phyloP scores from a whole-genome alignment of 2,113 vertebrate species.

The Poeciliopsis turrubarensis region DNA sequence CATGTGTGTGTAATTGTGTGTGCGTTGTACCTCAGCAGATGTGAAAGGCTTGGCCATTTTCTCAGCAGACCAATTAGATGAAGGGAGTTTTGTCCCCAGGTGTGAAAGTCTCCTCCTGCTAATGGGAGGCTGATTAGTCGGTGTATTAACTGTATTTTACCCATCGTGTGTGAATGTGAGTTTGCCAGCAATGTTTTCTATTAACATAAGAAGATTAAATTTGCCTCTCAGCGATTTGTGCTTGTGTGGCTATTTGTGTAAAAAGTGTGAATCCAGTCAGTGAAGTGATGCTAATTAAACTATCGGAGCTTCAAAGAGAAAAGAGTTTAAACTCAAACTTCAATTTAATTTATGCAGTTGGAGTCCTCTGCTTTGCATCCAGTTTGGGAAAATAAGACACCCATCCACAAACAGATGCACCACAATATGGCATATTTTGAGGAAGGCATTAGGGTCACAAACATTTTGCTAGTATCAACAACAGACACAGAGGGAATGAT shows the following conservation, averaged over 20 bases:
- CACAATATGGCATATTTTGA: not conserved
- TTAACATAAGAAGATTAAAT: conserved; percentile 30
- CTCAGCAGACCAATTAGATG: conserved; percentile 79
- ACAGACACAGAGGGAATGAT: conserved; percentile 18
- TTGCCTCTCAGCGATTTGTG: conserved; percentile 28
- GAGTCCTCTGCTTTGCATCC: conserved; percentile 44
- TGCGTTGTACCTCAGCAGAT: conserved; percentile 59
- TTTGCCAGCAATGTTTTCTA: conserved; percentile 1
- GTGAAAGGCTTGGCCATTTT: conserved; percentile 73
- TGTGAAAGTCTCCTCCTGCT: conserved; percentile 63
- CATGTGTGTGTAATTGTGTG: conserved; percentile 24
- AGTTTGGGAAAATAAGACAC: conserved; percentile 46
- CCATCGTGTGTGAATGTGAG: conserved; percentile 10
- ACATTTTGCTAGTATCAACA: conserved; percentile 8
- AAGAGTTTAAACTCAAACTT: conserved; percentile 13
- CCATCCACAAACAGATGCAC: conserved; percentile 7
- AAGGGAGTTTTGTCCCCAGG: conserved; percentile 68
- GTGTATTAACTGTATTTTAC: conserved; percentile 56
- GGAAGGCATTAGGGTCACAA: not conserved
- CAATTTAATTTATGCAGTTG: conserved; percentile 48
- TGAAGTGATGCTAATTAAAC: conserved; percentile 49
- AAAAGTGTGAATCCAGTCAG: conserved; percentile 11
- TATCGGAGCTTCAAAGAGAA: conserved; percentile 29
- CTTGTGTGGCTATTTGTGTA: conserved; percentile 30
- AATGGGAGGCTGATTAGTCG: conserved; percentile 71